Evolutionary conservation across 2,888 invertebrate species (phyloP).

Genomic region (Drosophila cyrtoloma): DNA sequence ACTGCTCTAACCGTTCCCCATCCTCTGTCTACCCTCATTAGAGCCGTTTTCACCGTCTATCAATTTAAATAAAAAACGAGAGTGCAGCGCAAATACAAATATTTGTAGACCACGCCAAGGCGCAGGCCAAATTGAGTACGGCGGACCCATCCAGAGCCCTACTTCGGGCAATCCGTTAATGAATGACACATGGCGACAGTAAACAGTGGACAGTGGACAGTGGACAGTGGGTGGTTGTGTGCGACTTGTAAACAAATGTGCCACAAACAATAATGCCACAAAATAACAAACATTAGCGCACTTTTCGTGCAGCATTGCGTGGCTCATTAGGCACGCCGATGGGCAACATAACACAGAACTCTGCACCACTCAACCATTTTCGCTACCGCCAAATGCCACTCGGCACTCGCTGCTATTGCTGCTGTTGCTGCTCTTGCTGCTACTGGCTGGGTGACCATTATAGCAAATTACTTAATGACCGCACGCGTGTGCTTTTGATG

Average conservation of each 20-base stretch:
- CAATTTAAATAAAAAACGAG: conserved; percentile 47
- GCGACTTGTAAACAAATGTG: conserved; percentile 80
- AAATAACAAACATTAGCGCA: conserved; percentile 78
- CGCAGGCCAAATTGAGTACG: conserved; percentile 64
- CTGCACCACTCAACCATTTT: conserved; percentile 23
- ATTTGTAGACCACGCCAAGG: conserved; percentile 63
- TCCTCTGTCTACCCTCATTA: conserved; percentile 11
- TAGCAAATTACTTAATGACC: conserved; percentile 78
- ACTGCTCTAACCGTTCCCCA: neutral
- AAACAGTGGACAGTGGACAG: conserved; percentile 4
- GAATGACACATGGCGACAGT: conserved; percentile 64
- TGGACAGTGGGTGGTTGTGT: neutral
- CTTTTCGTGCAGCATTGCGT: conserved; percentile 72
- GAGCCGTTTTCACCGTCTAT: conserved; percentile 23
- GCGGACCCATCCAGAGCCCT: conserved; percentile 1
- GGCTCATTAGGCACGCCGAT: conserved; percentile 68
- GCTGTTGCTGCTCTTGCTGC: neutral
- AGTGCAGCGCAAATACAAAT: conserved; percentile 75
- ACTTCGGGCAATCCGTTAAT: conserved; percentile 49
- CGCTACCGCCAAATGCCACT: conserved; percentile 2
- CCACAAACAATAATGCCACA: conserved; percentile 78
- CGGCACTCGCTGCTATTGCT: neutral
- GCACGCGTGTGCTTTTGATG: conserved; percentile 76
- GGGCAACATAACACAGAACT: conserved; percentile 1
- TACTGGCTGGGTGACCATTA: conserved; percentile 59